Evolutionary conservation across 1,140 invertebrate genomes (phyloP), one percentile per base, ranked within the genome.

Genomic region (fruit fly (Drosophila melanogaster)): DNA sequence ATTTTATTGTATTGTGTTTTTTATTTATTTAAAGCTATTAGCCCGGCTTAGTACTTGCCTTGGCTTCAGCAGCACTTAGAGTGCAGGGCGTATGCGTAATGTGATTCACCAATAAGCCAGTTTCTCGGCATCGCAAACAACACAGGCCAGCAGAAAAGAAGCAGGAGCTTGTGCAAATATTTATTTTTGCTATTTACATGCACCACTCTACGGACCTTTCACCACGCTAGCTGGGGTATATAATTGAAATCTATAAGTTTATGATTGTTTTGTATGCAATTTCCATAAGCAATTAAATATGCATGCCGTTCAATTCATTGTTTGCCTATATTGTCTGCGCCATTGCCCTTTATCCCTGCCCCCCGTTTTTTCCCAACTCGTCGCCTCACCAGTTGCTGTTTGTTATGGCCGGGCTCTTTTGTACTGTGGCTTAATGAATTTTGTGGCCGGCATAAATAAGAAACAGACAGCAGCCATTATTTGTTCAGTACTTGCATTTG

Each of bases 1-100:
- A 58, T 74, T 73, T 53, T 77, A 61, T 77, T 77, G 56, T 30
- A 58, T 77, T 77, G 43, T 66, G 14, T 74, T 74, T 50, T 81
- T 79, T 87, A 87, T 81, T 86, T 87, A 79, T 86, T 87, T 87
- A 81, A 75, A 71, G 69, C 69, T 87, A 71, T 81, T 81, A 76
- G 67, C 69, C 62, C 51, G 54, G 50, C 65, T 81, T 72, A 75
- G 56, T 53, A 59, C 57, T 61, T 64, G 64, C 57, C 17, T 46
- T 50, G 53, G 65, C 64, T 62, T 41, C 40, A 46, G 50, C 30
- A 40, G 22, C n/a, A 33, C 33, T 38, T 30, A 10, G 30, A 46
- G 40, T 26, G 33, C 24, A 15, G 55, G 38, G 43, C 67, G 66
- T 57, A 69, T 83, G 57, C 55, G 64, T 51, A 79, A 60, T 74